Percentiles rank a stretch among this genome's conserved stretches.
phyloP scores from a whole-genome alignment of 1,140 invertebrate species.

The Gonatopus flavifemur region DNA sequence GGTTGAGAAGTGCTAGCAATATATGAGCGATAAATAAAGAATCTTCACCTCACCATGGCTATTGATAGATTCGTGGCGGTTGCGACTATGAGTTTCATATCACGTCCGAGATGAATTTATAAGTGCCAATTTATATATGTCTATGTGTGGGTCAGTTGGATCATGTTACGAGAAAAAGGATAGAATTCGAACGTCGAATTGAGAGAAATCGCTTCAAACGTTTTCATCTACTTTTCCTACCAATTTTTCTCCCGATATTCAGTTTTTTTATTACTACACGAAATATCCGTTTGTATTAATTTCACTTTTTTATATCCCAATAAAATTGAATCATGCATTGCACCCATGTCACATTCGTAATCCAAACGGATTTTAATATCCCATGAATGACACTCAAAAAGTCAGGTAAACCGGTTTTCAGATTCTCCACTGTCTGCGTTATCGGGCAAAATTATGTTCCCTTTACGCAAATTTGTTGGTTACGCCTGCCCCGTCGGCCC shows the following conservation, averaged over 20 bases:
- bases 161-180: no score
- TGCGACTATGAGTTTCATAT: no score
- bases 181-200: no score
- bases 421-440: constrained; percentile 5
- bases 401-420: constrained; percentile 15
- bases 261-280: no score
- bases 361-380: background rate
- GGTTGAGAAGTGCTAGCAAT: constrained; percentile 28
- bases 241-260: no score
- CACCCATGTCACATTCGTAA: background rate
- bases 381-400: background rate
- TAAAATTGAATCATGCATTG: constrained; percentile 1
- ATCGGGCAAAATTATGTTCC: constrained; percentile 13
- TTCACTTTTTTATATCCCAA: background rate
- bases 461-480: constrained; percentile 21
- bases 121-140: no score
- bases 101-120: no score
- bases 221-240: no score
- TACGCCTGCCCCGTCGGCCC: constrained; percentile 24
- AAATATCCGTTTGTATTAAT: constrained; percentile 1
- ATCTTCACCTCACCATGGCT: constrained; percentile 9
- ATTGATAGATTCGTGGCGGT: no score
- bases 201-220: no score
- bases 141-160: no score
- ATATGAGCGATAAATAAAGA: constrained; percentile 32